Evolutionary conservation across 2,797 vertebrate genomes (phyloP), one percentile per base, ranked within the genome.

Genomic region (Botia almorhae): DNA sequence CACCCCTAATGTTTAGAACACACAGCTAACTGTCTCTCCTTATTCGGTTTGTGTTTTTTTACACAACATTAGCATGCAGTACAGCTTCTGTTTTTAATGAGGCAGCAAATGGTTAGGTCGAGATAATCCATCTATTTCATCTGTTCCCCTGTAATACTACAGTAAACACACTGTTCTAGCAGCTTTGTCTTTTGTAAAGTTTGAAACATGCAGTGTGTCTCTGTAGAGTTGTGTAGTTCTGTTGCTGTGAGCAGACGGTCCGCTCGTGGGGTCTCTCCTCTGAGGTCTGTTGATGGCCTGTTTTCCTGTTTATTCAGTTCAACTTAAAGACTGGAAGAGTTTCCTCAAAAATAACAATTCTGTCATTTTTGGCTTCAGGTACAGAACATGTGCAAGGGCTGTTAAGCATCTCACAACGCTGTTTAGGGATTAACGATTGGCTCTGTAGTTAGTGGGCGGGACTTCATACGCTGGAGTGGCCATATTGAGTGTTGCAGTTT

Each of bases 271-370:
- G 86, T 85, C 78, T 55, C 80, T 65, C 46, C 58, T 51, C 82
- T 61, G 85, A 88, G 81, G 71, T 83, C 83, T 90, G 72, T 85
- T 69, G 79, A 86, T 56, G 76, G 64, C 72, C 82, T 85, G 74
- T 89, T 91, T 90, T 80, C 2, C 2, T 26, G 7, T 29, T 29
- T 29, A 29, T 29, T 29, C 29, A 29, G 29, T 29, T 29, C 1
- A 29, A 4, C 29, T 29, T 29, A 29, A 29, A 29, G 29, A 29
- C 29, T 29, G 29, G 29, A 29, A 4, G 26, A 21, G 29, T 29
- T 29, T 29, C 1, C 29, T 29, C 29, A 29, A 29, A 29, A 29
- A 29, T 29, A 29, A 29, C 29, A 29, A 29, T 29, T 29, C 29
- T 2, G 29, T 29, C 29, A 29, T 29, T 29, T 29, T 29, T 29